Evolutionary conservation across 64 coral and sea anemone species (phyloP).

Genomic region (Catalaphyllia jardinei): DNA sequence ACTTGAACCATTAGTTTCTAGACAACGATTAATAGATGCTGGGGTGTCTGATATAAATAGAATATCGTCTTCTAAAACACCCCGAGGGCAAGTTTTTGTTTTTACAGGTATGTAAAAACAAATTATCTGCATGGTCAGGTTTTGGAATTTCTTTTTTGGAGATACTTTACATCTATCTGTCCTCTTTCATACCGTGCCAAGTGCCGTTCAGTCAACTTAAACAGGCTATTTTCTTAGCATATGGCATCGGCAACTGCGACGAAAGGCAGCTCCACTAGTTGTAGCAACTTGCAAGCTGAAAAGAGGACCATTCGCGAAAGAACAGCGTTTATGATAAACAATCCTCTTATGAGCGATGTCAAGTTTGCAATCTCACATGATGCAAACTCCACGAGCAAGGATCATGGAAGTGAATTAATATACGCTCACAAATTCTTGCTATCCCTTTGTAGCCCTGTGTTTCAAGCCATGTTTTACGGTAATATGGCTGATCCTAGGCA

Average conservation of each 20-base stretch:
- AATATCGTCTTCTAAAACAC: not conserved
- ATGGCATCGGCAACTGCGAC: slow-evolving; percentile 2
- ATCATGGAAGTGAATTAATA: not conserved
- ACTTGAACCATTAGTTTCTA: not conserved
- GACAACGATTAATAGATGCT: not conserved
- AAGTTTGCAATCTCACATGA: slow-evolving; percentile 32
- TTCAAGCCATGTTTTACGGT: slow-evolving; percentile 60
- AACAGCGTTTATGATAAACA: slow-evolving; percentile 54
- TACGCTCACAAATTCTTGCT: slow-evolving; percentile 53
- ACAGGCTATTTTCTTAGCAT: not conserved
- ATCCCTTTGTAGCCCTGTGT: slow-evolving; percentile 48
- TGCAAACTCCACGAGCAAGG: not conserved
- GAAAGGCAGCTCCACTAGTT: not conserved
- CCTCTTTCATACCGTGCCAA: not conserved
- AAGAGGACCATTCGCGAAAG: slow-evolving; percentile 58
- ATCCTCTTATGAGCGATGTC: slow-evolving; percentile 57
- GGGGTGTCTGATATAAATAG: not conserved
- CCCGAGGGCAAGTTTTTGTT: not conserved
- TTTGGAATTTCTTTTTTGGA: not conserved
- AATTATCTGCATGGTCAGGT: not conserved
- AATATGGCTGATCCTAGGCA: slow-evolving; percentile 42
- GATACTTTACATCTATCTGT: not conserved
- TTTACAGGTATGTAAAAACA: not conserved
- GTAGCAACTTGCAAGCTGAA: slow-evolving; percentile 21
- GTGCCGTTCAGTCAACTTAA: not conserved